A percentile compares a stretch with the other conserved stretches of the same genome.
These are phyloP conservation scores for Catharus bicknelli DNA, from an alignment of 2,113 vertebrate genomes.

Conservation along the genomic window DNA sequence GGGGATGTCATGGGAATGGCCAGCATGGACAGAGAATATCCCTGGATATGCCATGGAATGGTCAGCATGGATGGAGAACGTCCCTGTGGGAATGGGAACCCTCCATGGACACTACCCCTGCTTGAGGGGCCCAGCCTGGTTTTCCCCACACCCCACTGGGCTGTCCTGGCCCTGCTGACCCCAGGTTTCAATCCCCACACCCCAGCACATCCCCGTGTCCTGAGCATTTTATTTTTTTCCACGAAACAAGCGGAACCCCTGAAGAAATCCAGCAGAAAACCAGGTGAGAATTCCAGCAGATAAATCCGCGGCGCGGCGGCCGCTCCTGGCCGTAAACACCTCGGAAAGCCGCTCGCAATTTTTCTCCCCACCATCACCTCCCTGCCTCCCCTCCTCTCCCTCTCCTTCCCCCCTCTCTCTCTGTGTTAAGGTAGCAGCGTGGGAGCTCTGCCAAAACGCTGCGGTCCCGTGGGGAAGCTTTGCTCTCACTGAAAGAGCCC, in stretches of 20 bases:
- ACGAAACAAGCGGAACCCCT: accelerated
- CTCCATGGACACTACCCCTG: accelerated
- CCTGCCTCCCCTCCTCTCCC: constrained; percentile 50
- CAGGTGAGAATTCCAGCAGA: constrained; percentile 60
- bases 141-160: accelerated
- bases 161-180: not conserved
- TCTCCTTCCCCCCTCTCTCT: constrained; percentile 65
- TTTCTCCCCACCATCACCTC: constrained; percentile 60
- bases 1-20: not conserved
- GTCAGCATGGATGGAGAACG: accelerated
- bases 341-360: constrained; percentile 54
- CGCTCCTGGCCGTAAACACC: constrained; percentile 73
- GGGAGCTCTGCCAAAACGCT: constrained; percentile 76
- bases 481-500: constrained; percentile 81
- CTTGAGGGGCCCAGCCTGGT: accelerated
- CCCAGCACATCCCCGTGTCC: accelerated
- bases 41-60: not conserved
- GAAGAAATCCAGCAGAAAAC: not conserved
- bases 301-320: constrained; percentile 45
- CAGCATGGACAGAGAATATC: not conserved
- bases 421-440: constrained; percentile 75
- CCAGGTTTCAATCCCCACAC: not conserved
- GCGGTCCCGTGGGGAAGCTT: constrained; percentile 78
- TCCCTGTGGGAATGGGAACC: not conserved
- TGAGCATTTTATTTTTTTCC: accelerated